Percentiles rank a stretch among this genome's conserved stretches.
Conservation (phyloP, 2,797 vertebrate species). For the Calcarius lapponicus region DNA sequence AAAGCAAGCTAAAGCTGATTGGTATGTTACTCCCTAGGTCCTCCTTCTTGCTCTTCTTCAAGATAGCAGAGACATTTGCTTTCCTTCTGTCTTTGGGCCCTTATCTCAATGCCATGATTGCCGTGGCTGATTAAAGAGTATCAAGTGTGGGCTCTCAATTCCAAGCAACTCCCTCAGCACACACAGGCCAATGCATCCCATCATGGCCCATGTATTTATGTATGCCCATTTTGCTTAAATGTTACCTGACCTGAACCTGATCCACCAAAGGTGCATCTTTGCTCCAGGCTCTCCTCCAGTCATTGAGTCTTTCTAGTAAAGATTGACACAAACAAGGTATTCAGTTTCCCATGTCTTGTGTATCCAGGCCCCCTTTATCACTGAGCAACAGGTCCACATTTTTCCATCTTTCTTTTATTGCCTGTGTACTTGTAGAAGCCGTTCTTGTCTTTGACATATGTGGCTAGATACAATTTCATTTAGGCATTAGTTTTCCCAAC, state of each 20-base stretch:
- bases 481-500: background rate
- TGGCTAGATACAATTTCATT: background rate
- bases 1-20: background rate
- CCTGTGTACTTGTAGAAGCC: background rate
- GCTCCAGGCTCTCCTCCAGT: background rate
- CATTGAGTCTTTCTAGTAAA: background rate
- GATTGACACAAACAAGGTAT: background rate
- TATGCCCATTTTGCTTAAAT: background rate
- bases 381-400: background rate
- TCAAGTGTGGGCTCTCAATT: background rate
- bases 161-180: background rate
- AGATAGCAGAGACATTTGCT: background rate
- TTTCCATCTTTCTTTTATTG: background rate
- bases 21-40: background rate
- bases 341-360: background rate
- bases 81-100: background rate
- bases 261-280: background rate
- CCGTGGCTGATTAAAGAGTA: background rate
- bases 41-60: background rate
- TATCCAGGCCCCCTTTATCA: background rate
- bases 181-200: fast-evolving
- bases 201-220: fast-evolving
- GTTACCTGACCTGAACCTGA: background rate
- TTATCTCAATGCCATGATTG: background rate
- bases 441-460: background rate